These are phyloP conservation scores for Megaustenia siamemsis DNA, from an alignment of 2,888 invertebrate species.

Conservation along the genomic window DNA sequence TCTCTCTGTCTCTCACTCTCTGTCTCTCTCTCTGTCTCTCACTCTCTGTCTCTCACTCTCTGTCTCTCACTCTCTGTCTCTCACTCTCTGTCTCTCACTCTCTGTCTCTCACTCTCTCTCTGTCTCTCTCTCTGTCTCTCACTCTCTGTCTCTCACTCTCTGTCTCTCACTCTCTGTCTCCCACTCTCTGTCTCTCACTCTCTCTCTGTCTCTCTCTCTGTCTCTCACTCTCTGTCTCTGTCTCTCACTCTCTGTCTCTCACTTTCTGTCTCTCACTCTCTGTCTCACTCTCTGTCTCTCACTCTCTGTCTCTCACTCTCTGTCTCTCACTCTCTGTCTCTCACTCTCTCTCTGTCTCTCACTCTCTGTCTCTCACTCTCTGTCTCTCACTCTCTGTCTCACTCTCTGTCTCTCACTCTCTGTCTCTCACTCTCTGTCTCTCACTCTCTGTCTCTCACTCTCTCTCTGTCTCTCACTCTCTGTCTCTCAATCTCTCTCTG, in stretches of 20 bases:
- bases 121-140: background rate
- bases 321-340: constrained; percentile 19
- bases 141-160: background rate
- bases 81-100: too few species aligned
- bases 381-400: background rate
- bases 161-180: background rate
- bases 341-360: background rate
- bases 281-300: background rate
- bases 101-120: background rate
- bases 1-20: background rate
- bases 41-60: too few species aligned
- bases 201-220: background rate
- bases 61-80: too few species aligned
- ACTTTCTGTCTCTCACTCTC: too few species aligned
- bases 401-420: background rate
- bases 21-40: background rate
- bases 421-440: background rate
- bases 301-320: constrained; percentile 10
- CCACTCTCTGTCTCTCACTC: too few species aligned
- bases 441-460: constrained; percentile 15
- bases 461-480: background rate
- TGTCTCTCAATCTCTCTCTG: too few species aligned
- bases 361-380: constrained; percentile 15
- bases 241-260: too few species aligned
- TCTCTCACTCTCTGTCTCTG: background rate